phyloP scores from a whole-genome alignment of 2,797 vertebrate genomes.

The Acomys russatus region DNA sequence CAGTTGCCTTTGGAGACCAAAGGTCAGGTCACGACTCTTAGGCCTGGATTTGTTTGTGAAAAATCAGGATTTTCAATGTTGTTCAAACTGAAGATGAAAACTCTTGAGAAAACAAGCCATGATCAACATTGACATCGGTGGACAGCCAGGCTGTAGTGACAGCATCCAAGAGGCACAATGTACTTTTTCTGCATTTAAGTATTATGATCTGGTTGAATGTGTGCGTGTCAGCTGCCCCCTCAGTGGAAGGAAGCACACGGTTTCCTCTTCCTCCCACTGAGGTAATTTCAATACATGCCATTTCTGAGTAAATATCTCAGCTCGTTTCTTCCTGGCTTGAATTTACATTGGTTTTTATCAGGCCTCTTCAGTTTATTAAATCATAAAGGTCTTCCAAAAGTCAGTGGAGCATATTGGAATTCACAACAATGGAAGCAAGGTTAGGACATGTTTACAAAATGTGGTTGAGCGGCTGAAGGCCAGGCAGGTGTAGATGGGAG shows the following conservation, averaged over 20 bases:
- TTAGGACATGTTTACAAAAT: slow-evolving; percentile 7
- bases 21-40: neutral
- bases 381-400: slow-evolving; percentile 54
- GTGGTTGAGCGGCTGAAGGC: neutral
- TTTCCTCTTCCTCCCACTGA: neutral
- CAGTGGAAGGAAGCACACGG: neutral
- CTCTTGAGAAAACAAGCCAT: neutral
- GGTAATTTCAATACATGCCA: slow-evolving; percentile 14
- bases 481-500: neutral
- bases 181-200: neutral
- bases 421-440: neutral
- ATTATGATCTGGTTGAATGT: neutral
- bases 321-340: slow-evolving; percentile 54
- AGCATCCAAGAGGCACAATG: neutral
- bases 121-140: neutral
- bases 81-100: slow-evolving; percentile 18
- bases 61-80: slow-evolving; percentile 30
- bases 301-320: slow-evolving; percentile 57
- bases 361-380: slow-evolving; percentile 51
- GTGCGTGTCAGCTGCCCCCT: neutral
- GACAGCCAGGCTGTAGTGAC: too few relatives aligned
- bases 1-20: neutral
- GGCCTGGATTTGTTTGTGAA: neutral
- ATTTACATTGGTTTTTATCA: slow-evolving; percentile 59
- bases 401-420: slow-evolving; percentile 52